A percentile compares a stretch with the other conserved stretches of the same genome.
These are phyloP conservation scores for Vireo griseus DNA, from an alignment of 2,797 vertebrate genomes.

Conservation along the genomic window DNA sequence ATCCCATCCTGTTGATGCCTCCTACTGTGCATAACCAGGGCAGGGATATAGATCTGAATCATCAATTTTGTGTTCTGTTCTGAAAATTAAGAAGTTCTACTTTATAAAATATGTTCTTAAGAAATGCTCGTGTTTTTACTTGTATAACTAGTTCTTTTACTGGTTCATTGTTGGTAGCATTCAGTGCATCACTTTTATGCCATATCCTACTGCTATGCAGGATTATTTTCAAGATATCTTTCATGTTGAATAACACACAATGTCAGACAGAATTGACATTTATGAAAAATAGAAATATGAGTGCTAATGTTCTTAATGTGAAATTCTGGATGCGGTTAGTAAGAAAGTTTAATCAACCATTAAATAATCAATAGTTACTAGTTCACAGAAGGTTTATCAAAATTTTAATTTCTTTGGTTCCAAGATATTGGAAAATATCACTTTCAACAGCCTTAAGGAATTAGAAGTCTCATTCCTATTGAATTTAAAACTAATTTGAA, in stretches of 20 bases:
- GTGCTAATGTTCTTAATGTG: not conserved
- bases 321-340: not conserved
- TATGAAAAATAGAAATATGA: slow-evolving; percentile 8
- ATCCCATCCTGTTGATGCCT: not conserved
- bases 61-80: not conserved
- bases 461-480: not conserved
- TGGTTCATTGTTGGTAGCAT: not conserved
- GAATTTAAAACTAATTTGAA: not conserved
- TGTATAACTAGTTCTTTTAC: not conserved
- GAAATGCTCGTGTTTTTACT: not conserved
- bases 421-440: not conserved
- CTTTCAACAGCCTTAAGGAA: not conserved
- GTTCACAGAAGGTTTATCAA: not conserved
- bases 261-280: not conserved
- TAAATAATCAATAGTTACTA: slow-evolving; percentile 14
- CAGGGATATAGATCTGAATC: not conserved
- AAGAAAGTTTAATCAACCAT: slow-evolving; percentile 4
- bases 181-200: not conserved
- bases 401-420: slow-evolving; percentile 11
- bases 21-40: not conserved
- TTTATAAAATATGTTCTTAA: not conserved
- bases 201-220: not conserved
- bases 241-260: not conserved
- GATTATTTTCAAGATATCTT: not conserved
- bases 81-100: not conserved